Evolutionary conservation across 2,888 invertebrate species (phyloP).

Genomic region (Pecten maximus): DNA sequence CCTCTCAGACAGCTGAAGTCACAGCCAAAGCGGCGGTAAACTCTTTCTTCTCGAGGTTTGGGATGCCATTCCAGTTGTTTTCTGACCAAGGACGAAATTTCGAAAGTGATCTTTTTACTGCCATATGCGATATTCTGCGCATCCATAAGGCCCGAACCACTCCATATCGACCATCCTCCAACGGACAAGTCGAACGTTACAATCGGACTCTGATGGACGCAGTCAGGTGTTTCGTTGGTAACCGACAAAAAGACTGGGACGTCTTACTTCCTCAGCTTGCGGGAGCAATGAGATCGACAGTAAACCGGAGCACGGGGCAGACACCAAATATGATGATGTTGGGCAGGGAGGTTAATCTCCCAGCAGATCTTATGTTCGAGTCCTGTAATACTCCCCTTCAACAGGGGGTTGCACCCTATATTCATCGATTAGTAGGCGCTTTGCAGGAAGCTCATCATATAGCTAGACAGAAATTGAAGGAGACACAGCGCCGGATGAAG

Average conservation of each 20-base stretch:
- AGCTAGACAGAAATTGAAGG: constrained; percentile 47
- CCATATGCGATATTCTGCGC: constrained; percentile 43
- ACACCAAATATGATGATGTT: not conserved
- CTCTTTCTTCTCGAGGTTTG: constrained; percentile 52
- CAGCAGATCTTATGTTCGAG: constrained; percentile 33
- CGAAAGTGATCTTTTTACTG: constrained; percentile 42
- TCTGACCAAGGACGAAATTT: constrained; percentile 56
- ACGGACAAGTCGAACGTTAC: constrained; percentile 44
- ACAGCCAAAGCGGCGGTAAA: constrained; percentile 53
- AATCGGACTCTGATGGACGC: constrained; percentile 20
- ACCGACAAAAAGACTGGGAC: not conserved
- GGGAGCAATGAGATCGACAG: not conserved
- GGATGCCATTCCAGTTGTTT: constrained; percentile 50
- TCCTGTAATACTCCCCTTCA: not conserved
- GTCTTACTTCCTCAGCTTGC: not conserved
- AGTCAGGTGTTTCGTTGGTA: not conserved
- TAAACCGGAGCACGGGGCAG: not conserved
- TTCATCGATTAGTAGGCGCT: not conserved
- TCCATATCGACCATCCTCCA: constrained; percentile 43
- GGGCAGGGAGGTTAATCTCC: constrained; percentile 46
- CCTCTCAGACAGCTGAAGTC: constrained; percentile 54
- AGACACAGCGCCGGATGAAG: constrained; percentile 43
- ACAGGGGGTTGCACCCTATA: constrained; percentile 41
- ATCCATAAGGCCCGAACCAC: constrained; percentile 49
- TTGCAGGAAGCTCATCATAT: constrained; percentile 49